These are phyloP conservation scores for Carcharodon carcharias DNA, from an alignment of 2,797 vertebrate genomes.

Conservation along the genomic window DNA sequence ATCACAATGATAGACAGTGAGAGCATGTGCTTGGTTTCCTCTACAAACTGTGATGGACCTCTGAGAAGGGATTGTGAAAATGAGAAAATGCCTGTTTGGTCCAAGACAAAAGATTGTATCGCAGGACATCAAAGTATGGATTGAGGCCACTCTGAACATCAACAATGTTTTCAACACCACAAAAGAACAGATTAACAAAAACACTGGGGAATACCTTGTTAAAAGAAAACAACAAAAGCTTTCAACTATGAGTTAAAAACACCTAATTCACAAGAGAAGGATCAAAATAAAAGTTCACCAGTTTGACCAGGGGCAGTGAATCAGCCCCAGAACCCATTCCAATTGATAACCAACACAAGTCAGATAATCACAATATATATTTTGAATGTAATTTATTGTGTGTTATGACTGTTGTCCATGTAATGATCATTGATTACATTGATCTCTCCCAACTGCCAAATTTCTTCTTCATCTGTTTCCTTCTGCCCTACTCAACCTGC, in stretches of 20 bases:
- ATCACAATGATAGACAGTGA: no score
- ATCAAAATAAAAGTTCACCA: background rate
- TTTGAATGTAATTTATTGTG: background rate
- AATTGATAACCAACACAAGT: background rate
- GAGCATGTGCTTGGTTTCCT: no score
- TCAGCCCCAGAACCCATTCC: background rate
- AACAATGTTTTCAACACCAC: background rate
- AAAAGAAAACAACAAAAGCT: background rate
- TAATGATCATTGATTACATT: background rate
- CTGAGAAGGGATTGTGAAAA: background rate
- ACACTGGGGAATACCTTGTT: background rate
- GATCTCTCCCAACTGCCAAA: background rate
- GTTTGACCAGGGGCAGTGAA: background rate
- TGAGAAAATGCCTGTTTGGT: background rate
- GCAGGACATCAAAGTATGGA: background rate
- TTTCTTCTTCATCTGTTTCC: background rate
- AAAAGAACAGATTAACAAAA: background rate
- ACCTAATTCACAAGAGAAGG: background rate
- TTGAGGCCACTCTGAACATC: background rate
- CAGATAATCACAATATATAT: background rate
- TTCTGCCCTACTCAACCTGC: no score
- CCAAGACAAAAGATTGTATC: background rate
- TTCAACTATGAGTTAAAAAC: background rate
- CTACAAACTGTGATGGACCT: background rate
- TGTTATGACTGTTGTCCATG: background rate